Conservation (phyloP, 2,888 invertebrate species). For the Perdita meconis region DNA sequence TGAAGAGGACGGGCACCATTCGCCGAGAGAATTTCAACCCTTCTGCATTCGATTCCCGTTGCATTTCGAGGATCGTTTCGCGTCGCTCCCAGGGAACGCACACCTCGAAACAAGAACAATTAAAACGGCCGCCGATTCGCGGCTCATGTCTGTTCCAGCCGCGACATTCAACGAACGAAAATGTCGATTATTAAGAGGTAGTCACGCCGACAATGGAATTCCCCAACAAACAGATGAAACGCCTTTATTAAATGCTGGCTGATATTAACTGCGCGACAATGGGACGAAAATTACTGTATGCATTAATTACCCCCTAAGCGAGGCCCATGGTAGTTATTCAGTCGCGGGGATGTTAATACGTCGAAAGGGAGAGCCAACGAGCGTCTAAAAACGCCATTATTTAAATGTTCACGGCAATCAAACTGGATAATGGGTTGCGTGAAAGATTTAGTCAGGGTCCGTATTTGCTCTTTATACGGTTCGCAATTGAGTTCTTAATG, state of each 20-base stretch:
- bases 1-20: too few species aligned
- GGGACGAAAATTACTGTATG: conserved; percentile 56
- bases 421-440: too few species aligned
- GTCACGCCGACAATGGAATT: conserved; percentile 12
- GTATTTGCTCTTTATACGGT: too few species aligned
- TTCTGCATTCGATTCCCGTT: background rate
- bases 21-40: too few species aligned
- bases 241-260: conserved; percentile 61
- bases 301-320: conserved; percentile 61
- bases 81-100: background rate
- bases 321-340: too few species aligned
- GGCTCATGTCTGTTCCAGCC: background rate
- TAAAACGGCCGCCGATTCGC: conserved; percentile 13
- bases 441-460: too few species aligned
- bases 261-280: conserved; percentile 54
- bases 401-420: background rate
- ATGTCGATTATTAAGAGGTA: conserved; percentile 28
- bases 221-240: conserved; percentile 30
- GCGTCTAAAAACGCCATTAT: background rate
- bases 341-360: background rate
- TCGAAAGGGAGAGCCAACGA: background rate
- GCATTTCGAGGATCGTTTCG: background rate
- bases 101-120: conserved; percentile 8
- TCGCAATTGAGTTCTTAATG: too few species aligned
- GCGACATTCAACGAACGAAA: conserved; percentile 23